These are phyloP conservation scores for Aramus guarauna DNA, from an alignment of 2,113 vertebrate species.

Conservation along the genomic window DNA sequence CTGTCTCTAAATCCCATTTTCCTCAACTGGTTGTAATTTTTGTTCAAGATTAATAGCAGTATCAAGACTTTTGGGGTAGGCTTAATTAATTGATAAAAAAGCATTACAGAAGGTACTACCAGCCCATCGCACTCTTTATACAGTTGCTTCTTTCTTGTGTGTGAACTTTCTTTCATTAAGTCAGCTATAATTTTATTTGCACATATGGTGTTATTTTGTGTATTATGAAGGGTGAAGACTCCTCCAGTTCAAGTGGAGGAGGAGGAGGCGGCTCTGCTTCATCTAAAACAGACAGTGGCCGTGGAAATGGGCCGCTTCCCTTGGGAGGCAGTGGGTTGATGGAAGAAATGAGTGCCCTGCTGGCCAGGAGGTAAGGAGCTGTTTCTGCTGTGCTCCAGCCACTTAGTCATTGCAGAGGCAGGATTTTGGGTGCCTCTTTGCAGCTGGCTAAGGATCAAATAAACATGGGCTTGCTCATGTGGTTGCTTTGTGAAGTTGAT, in stretches of 20 bases:
- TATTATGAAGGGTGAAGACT: slow-evolving; percentile 83
- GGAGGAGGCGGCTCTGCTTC: slow-evolving; percentile 45
- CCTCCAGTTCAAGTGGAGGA: slow-evolving; percentile 74
- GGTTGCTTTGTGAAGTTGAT: neutral
- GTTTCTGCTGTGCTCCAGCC: neutral
- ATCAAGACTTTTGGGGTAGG: neutral
- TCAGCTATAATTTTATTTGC: neutral
- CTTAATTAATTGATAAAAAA: neutral
- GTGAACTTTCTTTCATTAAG: neutral
- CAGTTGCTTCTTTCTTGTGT: neutral
- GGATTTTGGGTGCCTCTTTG: neutral
- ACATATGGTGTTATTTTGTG: slow-evolving; percentile 1
- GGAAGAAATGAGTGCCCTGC: slow-evolving; percentile 98
- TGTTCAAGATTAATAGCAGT: neutral
- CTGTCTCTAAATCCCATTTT: neutral
- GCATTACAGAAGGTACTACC: neutral
- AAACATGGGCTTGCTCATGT: neutral
- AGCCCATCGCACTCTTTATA: neutral
- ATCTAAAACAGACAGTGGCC: slow-evolving; percentile 83
- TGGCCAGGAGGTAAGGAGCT: slow-evolving; percentile 89
- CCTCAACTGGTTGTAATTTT: neutral
- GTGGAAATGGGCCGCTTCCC: slow-evolving; percentile 91
- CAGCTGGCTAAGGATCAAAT: slow-evolving; percentile 1
- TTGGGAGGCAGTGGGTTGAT: slow-evolving; percentile 90
- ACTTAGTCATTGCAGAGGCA: neutral